Base-by-base conservation (phyloP, 2,113 vertebrate genomes). In the Sula dactylatra region DNA sequence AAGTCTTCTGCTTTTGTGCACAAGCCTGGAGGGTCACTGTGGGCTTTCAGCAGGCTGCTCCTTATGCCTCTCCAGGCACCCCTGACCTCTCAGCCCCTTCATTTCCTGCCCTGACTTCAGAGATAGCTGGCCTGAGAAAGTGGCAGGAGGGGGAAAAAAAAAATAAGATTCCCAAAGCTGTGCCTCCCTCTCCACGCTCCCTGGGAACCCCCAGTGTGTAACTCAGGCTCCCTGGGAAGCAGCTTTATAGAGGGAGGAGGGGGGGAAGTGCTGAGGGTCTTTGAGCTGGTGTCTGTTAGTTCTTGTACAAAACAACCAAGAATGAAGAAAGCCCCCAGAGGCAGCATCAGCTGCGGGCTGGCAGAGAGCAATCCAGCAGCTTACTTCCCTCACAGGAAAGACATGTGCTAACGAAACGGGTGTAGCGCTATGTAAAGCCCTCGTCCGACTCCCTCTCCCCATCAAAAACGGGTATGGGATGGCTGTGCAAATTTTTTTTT, bases 61-160 rank as follows among this genome's bases (percentile, higher is more conserved):
- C 86, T 92, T 69, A 89, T 91, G 58, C 7, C 83, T 77, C 82
- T 54, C 85, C 88, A 67, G 69, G 89, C 66, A 92, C 81, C 82
- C 54, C 76, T 67, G 88, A 90, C 85, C 93, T 91, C 91, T 49
- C 64, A 81, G 83, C 45, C 81, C 74, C 65, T 91, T 94, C 47
- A 65, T 93, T 96, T 96, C 93, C 92, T 96, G 95, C 93, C 86
- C 64, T 44, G 20, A 55, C 76, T 86, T 94, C 71, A 91, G 78
- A 91, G 94, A 94, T 90, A 90, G 42, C 54, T 64, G 44, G 18
- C 86, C 91, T 92, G 81, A 95, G 76, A 96, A 85, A 93, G 73
- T 38, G 40, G 65, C 56, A 50, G 93, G 69, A 59, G 7, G 73
- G 56, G 54, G 11, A 32, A 27, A 34, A n/a, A n/a, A 50, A 34